phyloP scores from a whole-genome alignment of 2,888 invertebrate genomes.

The Synanthedon vespiformis region DNA sequence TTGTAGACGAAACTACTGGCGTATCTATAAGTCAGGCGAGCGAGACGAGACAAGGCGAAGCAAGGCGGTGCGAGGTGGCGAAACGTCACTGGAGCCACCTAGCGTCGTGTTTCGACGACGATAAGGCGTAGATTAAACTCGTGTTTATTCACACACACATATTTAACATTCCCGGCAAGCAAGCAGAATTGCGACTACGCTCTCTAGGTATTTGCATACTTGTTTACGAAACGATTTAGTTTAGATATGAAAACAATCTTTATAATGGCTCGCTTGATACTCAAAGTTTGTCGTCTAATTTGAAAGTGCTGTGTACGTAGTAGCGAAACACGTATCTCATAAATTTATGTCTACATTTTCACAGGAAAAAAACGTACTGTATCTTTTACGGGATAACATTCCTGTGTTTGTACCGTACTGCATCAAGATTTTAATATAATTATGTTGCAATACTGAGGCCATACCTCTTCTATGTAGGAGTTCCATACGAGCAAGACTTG shows the following conservation, averaged over 20 bases:
- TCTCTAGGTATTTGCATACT: slow-evolving; percentile 55
- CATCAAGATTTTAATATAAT: no score
- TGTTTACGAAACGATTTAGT: slow-evolving; percentile 57
- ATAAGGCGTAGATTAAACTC: slow-evolving; percentile 64
- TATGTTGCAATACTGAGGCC: no score
- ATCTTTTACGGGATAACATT: no score
- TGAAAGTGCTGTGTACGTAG: not conserved
- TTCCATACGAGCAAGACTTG: no score
- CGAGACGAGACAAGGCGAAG: not conserved
- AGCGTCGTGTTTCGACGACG: slow-evolving; percentile 24
- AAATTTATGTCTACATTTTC: no score
- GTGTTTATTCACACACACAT: slow-evolving; percentile 50
- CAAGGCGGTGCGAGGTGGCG: slow-evolving; percentile 4
- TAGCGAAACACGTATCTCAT: no score
- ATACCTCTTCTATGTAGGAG: no score
- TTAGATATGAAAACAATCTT: slow-evolving; percentile 20
- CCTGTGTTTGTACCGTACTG: no score
- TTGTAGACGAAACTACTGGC: not conserved
- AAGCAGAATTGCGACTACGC: slow-evolving; percentile 45
- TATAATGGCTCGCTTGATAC: not conserved
- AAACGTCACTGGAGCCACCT: slow-evolving; percentile 13
- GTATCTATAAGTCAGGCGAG: not conserved
- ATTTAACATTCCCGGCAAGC: slow-evolving; percentile 53
- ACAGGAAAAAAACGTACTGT: no score
- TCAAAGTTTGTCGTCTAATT: not conserved